Conservation (phyloP, 2,113 vertebrate species). For the Pristiophorus japonicus region DNA sequence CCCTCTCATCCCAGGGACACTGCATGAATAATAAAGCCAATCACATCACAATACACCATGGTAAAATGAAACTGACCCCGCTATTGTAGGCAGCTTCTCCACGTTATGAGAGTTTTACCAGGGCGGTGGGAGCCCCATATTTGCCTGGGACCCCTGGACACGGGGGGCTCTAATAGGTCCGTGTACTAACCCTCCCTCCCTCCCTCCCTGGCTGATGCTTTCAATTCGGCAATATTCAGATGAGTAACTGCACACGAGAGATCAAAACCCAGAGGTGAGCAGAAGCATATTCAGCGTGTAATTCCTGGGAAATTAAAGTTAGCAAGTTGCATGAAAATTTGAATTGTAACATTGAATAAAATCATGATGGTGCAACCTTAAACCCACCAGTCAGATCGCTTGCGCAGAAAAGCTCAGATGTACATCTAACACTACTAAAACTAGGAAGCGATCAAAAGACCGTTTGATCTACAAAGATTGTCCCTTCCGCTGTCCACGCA, state of each 20-base stretch:
- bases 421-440: not conserved
- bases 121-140: not conserved
- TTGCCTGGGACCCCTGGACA: not conserved
- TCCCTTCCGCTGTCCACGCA: not conserved
- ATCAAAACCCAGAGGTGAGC: not conserved
- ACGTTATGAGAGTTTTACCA: not conserved
- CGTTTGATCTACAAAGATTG: not conserved
- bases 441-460: not conserved
- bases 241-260: not conserved
- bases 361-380: not conserved
- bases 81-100: not conserved
- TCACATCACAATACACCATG: not conserved
- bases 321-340: not conserved
- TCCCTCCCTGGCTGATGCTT: not conserved
- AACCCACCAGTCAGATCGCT: no score
- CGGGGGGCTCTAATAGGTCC: no score
- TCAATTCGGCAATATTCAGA: not conserved
- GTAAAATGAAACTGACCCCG: not conserved
- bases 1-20: no score
- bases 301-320: not conserved
- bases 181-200: no score
- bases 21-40: not conserved
- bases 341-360: no score
- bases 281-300: not conserved
- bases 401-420: no score